Percentiles rank a stretch among this genome's conserved stretches.
phyloP scores from a whole-genome alignment of 1,140 invertebrate species.

The Ceratina japonica region DNA sequence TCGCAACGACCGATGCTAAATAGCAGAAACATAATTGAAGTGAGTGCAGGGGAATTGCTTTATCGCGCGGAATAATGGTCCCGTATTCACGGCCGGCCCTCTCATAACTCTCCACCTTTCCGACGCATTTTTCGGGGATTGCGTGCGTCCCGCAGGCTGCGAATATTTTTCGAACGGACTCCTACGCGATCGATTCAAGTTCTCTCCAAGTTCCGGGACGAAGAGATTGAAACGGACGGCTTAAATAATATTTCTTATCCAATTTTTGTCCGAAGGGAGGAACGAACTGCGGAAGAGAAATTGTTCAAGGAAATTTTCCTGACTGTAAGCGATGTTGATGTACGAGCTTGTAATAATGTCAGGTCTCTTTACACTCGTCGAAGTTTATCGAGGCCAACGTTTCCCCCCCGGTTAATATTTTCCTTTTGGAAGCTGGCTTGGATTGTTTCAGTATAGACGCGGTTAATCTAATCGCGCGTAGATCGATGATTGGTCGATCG shows the following conservation, averaged over 20 bases:
- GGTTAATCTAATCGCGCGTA: not conserved
- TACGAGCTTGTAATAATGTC: conserved; percentile 52
- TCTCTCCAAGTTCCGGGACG: no score
- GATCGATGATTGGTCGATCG: not conserved
- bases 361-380: conserved; percentile 32
- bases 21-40: conserved; percentile 73
- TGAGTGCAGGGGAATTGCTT: conserved; percentile 74
- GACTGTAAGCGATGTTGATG: conserved; percentile 60
- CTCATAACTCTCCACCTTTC: conserved; percentile 68
- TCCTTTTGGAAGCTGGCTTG: not conserved
- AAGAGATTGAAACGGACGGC: no score
- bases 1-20: conserved; percentile 69
- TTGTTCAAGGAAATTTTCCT: conserved; percentile 55
- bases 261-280: not conserved
- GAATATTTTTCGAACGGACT: not conserved
- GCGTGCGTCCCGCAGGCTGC: conserved; percentile 52
- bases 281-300: conserved; percentile 39
- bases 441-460: not conserved
- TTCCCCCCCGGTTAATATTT: not conserved
- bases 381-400: conserved; percentile 32
- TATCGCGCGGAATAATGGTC: conserved; percentile 77
- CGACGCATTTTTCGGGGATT: conserved; percentile 71
- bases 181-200: no score
- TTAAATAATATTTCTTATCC: not conserved
- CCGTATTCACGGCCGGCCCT: conserved; percentile 70